Conservation (phyloP, 2,113 vertebrate genomes). For the Cynoglossus semilaevis region DNA sequence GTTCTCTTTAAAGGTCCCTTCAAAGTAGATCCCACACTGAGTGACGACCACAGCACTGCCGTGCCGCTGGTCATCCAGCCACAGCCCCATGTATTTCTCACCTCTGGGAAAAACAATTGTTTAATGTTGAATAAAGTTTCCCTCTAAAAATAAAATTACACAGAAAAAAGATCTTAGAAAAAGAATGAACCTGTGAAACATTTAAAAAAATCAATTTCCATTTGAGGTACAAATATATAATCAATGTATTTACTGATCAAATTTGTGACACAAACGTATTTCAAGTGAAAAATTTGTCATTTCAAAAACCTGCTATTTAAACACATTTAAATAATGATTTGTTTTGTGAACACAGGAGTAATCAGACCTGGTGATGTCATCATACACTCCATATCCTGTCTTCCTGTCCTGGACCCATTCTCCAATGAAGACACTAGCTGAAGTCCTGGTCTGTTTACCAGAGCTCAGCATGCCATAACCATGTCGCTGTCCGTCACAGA, state of each 20-base stretch:
- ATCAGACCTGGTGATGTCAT: constrained; percentile 91
- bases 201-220: too few species aligned
- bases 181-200: too few species aligned
- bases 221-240: too few species aligned
- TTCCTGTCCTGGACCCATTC: constrained; percentile 93
- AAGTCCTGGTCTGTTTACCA: constrained; percentile 85
- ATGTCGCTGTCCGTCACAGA: constrained; percentile 88
- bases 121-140: too few species aligned
- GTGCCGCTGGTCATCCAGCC: constrained; percentile 89
- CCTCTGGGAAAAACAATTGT: constrained; percentile 76
- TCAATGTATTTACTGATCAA: too few species aligned
- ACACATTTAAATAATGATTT: too few species aligned
- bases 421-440: constrained; percentile 94
- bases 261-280: too few species aligned
- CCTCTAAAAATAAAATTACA: too few species aligned
- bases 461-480: constrained; percentile 94
- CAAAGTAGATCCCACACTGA: constrained; percentile 91
- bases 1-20: constrained; percentile 89
- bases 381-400: constrained; percentile 91
- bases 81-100: constrained; percentile 96
- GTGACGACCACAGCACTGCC: constrained; percentile 90
- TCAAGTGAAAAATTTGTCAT: too few species aligned
- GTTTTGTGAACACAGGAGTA: background rate
- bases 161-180: too few species aligned
- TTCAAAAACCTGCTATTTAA: too few species aligned